These are phyloP conservation scores for Spialia ferax DNA, from an alignment of 2,888 invertebrate species.

Conservation along the genomic window DNA sequence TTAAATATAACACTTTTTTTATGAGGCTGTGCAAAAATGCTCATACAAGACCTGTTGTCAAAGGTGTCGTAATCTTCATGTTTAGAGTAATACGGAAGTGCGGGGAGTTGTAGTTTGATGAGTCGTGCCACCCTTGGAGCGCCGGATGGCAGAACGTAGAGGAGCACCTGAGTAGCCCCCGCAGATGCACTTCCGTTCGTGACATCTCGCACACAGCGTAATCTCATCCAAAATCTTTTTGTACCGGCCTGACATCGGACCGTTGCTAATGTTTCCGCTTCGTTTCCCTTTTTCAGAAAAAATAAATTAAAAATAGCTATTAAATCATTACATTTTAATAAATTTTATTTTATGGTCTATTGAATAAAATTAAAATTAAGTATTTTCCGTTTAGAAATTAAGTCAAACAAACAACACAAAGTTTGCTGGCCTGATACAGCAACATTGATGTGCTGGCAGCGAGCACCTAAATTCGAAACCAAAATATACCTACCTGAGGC, in stretches of 20 bases:
- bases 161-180: conserved; percentile 63
- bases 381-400: too few species aligned
- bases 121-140: conserved; percentile 78
- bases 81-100: conserved; percentile 71
- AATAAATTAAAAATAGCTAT: neutral
- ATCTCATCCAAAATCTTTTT: conserved; percentile 94
- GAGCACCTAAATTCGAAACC: too few species aligned
- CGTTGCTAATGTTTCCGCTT: conserved; percentile 89
- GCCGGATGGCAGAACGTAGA: conserved; percentile 75
- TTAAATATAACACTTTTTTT: too few species aligned
- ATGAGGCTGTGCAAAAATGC: too few species aligned
- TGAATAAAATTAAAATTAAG: too few species aligned
- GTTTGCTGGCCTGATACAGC: too few species aligned
- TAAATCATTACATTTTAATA: too few species aligned
- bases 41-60: conserved; percentile 49
- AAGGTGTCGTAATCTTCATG: conserved; percentile 61
- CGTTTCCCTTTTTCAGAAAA: conserved; percentile 52
- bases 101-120: conserved; percentile 65
- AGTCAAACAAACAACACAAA: too few species aligned
- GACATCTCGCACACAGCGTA: conserved; percentile 86
- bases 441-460: too few species aligned
- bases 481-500: conserved; percentile 56
- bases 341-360: too few species aligned
- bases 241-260: conserved; percentile 98
- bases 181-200: conserved; percentile 1